Conservation (phyloP, 2,888 invertebrate species). For the Heterodera filipjevi region DNA sequence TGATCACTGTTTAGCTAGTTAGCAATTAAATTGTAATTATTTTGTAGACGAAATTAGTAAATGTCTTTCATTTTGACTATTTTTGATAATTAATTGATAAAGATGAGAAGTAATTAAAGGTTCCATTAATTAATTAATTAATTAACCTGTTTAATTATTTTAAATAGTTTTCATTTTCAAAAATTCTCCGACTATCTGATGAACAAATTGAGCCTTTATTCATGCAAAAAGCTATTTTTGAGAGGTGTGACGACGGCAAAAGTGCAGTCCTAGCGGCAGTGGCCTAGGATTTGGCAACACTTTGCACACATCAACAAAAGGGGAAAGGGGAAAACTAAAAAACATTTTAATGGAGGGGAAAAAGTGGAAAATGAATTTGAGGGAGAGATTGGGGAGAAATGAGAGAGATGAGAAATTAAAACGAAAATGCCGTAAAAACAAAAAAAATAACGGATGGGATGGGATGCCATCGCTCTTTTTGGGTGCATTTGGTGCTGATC, state of each 20-base stretch:
- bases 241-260: background rate
- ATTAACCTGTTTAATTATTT: no score
- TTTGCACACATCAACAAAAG: background rate
- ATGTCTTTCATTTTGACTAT: no score
- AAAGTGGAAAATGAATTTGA: background rate
- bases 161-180: background rate
- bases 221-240: background rate
- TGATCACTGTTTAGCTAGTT: background rate
- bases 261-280: background rate
- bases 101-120: no score
- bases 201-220: conserved; percentile 3
- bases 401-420: background rate
- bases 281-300: conserved; percentile 7
- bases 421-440: background rate
- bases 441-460: background rate
- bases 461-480: background rate
- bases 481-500: background rate
- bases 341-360: background rate
- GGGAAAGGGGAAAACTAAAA: background rate
- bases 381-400: background rate
- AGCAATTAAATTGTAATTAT: no score
- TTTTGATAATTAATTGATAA: no score
- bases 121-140: no score
- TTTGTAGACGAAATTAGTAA: no score
- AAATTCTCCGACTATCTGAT: background rate